phyloP scores from a whole-genome alignment of 1,140 invertebrate species.

The Heliconius melpomene region DNA sequence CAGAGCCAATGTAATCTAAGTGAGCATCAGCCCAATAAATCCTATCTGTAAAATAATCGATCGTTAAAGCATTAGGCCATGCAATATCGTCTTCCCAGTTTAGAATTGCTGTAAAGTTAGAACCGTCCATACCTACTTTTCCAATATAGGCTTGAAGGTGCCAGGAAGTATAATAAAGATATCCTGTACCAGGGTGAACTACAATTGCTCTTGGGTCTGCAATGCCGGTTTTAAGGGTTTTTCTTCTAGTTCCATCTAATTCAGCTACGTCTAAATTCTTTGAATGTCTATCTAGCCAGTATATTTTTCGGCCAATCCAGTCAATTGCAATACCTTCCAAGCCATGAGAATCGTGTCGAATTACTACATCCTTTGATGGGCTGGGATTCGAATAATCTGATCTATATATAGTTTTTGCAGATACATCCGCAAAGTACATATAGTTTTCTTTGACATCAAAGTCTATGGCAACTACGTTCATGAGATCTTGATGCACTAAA shows the following conservation, averaged over 20 bases:
- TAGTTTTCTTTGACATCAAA: conserved; percentile 92
- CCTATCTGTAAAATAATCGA: conserved; percentile 97
- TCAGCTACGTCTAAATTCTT: conserved; percentile 96
- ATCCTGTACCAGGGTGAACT: conserved; percentile 96
- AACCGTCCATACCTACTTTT: conserved; percentile 98
- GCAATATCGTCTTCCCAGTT: conserved; percentile 97
- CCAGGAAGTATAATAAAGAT: conserved; percentile 98
- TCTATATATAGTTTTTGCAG: conserved; percentile 94
- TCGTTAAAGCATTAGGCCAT: conserved; percentile 98
- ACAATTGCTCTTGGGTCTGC: conserved; percentile 96
- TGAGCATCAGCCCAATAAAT: conserved; percentile 99
- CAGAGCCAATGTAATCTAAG: conserved; percentile 97
- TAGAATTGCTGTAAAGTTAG: conserved; percentile 93
- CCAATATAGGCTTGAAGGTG: conserved; percentile 98
- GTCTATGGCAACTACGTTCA: conserved; percentile 98
- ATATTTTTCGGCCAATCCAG: conserved; percentile 97
- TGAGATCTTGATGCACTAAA: conserved; percentile 95
- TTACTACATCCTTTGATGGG: conserved; percentile 88
- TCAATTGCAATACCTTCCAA: conserved; percentile 98
- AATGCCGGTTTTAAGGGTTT: conserved; percentile 93
- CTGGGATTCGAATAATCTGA: conserved; percentile 81
- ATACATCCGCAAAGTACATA: conserved; percentile 97
- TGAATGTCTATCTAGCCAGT: conserved; percentile 98
- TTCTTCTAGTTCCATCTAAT: conserved; percentile 94
- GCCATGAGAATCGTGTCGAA: conserved; percentile 96